Percentiles rank a stretch among this genome's conserved stretches.
Conservation (phyloP, 2,113 vertebrate genomes). For the Syngnathus scovelli region DNA sequence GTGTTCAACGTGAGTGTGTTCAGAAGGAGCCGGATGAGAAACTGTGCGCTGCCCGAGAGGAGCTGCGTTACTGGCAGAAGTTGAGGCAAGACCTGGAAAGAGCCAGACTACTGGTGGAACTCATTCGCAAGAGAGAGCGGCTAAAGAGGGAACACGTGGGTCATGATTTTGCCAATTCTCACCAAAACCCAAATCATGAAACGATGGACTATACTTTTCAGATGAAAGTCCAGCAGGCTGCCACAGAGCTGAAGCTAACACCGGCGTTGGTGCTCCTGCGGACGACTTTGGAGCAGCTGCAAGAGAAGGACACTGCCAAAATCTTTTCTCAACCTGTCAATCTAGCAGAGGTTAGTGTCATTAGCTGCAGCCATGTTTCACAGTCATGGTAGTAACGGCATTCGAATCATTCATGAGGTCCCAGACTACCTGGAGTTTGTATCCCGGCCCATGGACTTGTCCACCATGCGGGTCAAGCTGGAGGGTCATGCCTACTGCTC, state of each 20-base stretch:
- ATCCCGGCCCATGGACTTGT: conserved; percentile 98
- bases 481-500: conserved; percentile 90
- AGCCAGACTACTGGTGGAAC: conserved; percentile 87
- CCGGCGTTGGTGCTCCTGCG: conserved; percentile 86
- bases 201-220: conserved; percentile 35
- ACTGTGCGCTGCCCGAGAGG: conserved; percentile 85
- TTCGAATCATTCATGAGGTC: conserved; percentile 74
- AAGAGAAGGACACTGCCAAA: conserved; percentile 89
- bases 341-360: conserved; percentile 81
- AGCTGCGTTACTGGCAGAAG: conserved; percentile 97
- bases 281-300: conserved; percentile 88
- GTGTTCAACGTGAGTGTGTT: conserved; percentile 4
- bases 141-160: conserved; percentile 93
- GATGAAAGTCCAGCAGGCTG: conserved; percentile 91
- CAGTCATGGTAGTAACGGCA: background rate
- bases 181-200: background rate
- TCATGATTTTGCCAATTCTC: conserved; percentile 2
- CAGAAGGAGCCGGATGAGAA: conserved; percentile 91
- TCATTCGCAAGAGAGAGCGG: conserved; percentile 94
- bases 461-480: conserved; percentile 91
- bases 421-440: conserved; percentile 99
- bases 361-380: background rate
- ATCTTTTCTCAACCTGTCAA: conserved; percentile 91
- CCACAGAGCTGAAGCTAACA: conserved; percentile 87
- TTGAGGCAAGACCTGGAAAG: conserved; percentile 92